phyloP scores from a whole-genome alignment of 1,140 invertebrate genomes.

The Brachionus calyciflorus region DNA sequence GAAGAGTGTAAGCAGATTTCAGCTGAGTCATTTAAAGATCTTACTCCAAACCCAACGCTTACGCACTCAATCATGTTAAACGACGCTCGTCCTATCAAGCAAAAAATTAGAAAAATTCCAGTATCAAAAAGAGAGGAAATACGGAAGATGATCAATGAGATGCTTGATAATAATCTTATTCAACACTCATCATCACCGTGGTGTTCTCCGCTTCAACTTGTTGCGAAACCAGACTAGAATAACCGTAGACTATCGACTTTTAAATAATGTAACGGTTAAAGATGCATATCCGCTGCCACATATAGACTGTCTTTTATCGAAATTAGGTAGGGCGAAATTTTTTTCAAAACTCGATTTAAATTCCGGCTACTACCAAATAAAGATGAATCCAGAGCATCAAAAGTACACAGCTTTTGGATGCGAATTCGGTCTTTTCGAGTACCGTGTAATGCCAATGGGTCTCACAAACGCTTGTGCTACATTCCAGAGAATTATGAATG shows the following conservation, averaged over 20 bases:
- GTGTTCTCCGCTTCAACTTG: background rate
- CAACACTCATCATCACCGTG: too few species aligned
- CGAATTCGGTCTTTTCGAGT: slow-evolving; percentile 48
- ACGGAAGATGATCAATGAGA: too few species aligned
- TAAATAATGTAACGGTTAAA: slow-evolving; percentile 2
- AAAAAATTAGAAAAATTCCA: too few species aligned
- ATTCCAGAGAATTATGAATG: background rate
- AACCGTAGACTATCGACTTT: slow-evolving; percentile 4
- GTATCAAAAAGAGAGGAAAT: too few species aligned
- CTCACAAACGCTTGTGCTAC: slow-evolving; percentile 42
- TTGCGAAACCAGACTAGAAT: slow-evolving; percentile 1
- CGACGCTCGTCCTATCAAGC: too few species aligned
- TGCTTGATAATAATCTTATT: too few species aligned
- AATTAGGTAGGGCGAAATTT: background rate
- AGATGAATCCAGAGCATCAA: background rate
- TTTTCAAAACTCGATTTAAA: slow-evolving; percentile 9
- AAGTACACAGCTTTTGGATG: slow-evolving; percentile 48
- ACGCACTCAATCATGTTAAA: too few species aligned
- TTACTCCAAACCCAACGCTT: too few species aligned
- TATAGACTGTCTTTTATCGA: background rate
- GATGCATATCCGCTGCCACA: background rate
- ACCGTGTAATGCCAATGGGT: slow-evolving; percentile 48
- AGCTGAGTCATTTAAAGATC: too few species aligned
- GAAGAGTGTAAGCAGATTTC: too few species aligned
- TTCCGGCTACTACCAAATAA: background rate